Evolutionary conservation across 2,797 vertebrate genomes (phyloP).

Genomic region (Microcaecilia unicolor): DNA sequence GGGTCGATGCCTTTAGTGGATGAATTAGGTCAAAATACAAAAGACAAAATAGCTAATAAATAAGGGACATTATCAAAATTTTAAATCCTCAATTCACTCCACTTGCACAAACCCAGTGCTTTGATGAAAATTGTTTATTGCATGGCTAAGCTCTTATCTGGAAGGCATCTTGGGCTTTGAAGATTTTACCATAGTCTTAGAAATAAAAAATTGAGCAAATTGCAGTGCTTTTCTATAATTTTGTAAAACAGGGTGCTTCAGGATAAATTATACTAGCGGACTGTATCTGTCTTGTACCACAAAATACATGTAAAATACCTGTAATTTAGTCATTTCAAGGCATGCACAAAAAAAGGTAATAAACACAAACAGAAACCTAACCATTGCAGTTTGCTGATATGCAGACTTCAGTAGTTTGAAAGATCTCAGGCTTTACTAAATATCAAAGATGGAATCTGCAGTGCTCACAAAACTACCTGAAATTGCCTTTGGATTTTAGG

Average conservation of each 20-base stretch:
- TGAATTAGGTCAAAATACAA: slow-evolving; percentile 66
- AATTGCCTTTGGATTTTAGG: slow-evolving; percentile 62
- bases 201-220: slow-evolving; percentile 81
- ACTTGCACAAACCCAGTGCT: slow-evolving; percentile 45
- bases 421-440: slow-evolving; percentile 42
- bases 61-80: slow-evolving; percentile 58
- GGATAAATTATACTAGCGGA: slow-evolving; percentile 85
- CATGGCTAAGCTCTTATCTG: slow-evolving; percentile 59
- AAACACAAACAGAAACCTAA: slow-evolving; percentile 55
- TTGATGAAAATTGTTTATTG: slow-evolving; percentile 77
- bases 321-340: slow-evolving; percentile 68
- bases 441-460: slow-evolving; percentile 49
- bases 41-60: slow-evolving; percentile 62
- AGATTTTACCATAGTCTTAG: slow-evolving; percentile 62
- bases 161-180: slow-evolving; percentile 82
- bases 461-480: slow-evolving; percentile 47
- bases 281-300: slow-evolving; percentile 66
- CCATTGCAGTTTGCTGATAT: slow-evolving; percentile 53
- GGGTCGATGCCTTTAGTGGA: slow-evolving; percentile 39
- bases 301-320: slow-evolving; percentile 75
- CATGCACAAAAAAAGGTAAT: slow-evolving; percentile 56
- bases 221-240: slow-evolving; percentile 93
- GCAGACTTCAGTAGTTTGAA: slow-evolving; percentile 51
- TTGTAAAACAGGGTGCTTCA: slow-evolving; percentile 69
- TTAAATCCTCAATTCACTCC: slow-evolving; percentile 54